Base-by-base conservation (phyloP, 1,140 invertebrate species). In the Musca vetustissima region DNA sequence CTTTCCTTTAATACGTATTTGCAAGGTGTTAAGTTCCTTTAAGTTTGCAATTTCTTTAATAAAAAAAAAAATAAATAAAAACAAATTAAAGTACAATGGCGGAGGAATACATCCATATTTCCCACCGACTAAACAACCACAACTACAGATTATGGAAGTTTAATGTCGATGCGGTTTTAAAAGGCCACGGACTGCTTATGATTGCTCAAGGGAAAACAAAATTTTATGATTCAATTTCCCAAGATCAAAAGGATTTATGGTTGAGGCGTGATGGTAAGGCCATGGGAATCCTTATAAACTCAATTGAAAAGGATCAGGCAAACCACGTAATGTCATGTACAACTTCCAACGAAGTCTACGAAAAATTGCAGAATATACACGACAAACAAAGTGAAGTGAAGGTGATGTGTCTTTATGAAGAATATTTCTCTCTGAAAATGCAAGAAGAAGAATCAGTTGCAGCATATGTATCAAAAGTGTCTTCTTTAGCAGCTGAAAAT, bases 381-480 rank as follows among this genome's bases (percentile, higher is more conserved):
- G 36, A 69, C 25, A 57, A 32, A 6, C 53, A 71, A 50, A 75
- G 72, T 43, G 73, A 75, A 36, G 66, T 72, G 19, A 70, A 70
- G 3, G 64, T 71, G 14, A 71, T 72, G 48, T 64, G 70, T 25
- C 50, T 73, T 8, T 65, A 73, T 19, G 66, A 71, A n/a, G 59
- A 70, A 28, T 75, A 72, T 68, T 73, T 73, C 15, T 70, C 67
- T 52, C 36, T 64, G 14, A 70, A 72, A 59, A 73, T 72, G 69
- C 59, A 70, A 61, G 36, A 50, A 36, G 59, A 64, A 8, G 59
- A 70, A n/a, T 64, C 65, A 17, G 64, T 68, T 21, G 43, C 55
- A 55, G 69, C 64, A 49, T 70, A 75, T 53, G 65, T 75, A 2
- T 48, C 74, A 4, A 72, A 72, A 59, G 57, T 75, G 32, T 24